Percentiles rank a stretch among this genome's conserved stretches.
Evolutionary conservation across 53 echinoderm and acorn worm species (phyloP).

Genomic region (Henricia sp.): DNA sequence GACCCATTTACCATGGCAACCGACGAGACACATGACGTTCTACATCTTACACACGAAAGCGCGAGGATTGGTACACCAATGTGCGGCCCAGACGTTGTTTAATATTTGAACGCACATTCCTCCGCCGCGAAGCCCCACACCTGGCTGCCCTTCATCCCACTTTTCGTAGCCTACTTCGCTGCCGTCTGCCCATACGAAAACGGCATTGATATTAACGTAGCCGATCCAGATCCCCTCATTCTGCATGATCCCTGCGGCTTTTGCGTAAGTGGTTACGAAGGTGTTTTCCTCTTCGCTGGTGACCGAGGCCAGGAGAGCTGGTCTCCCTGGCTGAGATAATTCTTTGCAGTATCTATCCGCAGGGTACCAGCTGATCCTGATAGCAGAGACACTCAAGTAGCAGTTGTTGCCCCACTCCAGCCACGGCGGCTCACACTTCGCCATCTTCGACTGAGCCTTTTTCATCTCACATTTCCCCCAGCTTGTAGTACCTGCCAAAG

Average conservation of each 20-base stretch:
- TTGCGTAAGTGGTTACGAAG: background rate
- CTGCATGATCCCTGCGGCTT: background rate
- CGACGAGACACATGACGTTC: too few species aligned
- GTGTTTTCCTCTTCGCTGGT: slow-evolving; percentile 8
- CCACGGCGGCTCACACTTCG: too few species aligned
- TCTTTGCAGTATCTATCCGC: too few species aligned
- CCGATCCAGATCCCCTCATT: background rate
- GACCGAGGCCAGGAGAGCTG: slow-evolving; percentile 23
- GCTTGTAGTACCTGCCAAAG: too few species aligned
- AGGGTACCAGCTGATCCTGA: too few species aligned
- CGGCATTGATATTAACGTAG: background rate
- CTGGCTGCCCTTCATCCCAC: background rate
- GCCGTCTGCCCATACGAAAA: background rate
- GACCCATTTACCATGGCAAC: too few species aligned
- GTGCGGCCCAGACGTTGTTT: background rate
- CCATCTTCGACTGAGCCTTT: too few species aligned
- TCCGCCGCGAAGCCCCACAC: background rate
- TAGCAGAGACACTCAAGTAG: too few species aligned
- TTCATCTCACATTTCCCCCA: too few species aligned
- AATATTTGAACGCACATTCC: background rate
- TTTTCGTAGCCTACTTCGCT: background rate
- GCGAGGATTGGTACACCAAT: slow-evolving; percentile 7
- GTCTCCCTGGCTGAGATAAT: background rate
- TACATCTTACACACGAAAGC: background rate
- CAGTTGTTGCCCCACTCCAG: too few species aligned